Percentiles rank a stretch among this genome's conserved stretches.
These are phyloP conservation scores for Siniperca scherzeri DNA, from an alignment of 2,797 vertebrate species.

Conservation along the genomic window DNA sequence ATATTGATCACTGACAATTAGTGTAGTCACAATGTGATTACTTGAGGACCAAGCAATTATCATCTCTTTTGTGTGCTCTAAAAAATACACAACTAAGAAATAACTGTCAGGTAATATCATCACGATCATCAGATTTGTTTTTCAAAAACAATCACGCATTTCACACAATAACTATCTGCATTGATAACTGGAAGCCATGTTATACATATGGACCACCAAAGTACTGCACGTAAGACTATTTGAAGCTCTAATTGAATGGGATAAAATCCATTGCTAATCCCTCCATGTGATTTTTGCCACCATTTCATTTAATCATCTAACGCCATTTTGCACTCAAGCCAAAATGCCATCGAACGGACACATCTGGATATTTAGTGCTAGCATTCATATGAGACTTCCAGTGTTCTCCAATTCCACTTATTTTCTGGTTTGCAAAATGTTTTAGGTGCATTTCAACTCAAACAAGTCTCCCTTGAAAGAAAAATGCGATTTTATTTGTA, in stretches of 20 bases:
- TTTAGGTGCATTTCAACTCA: background rate
- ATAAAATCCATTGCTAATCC: conserved; percentile 15
- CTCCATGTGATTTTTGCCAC: conserved; percentile 15
- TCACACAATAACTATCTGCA: conserved; percentile 41
- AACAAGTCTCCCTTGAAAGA: background rate
- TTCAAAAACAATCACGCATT: conserved; percentile 47
- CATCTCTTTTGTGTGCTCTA: conserved; percentile 43
- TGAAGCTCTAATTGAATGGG: conserved; percentile 17
- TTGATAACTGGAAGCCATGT: conserved; percentile 35
- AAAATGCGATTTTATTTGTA: background rate
- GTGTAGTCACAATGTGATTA: conserved; percentile 54
- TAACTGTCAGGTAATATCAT: conserved; percentile 47
- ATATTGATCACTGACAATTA: conserved; percentile 67
- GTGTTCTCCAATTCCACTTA: conserved; percentile 6
- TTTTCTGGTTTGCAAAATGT: conserved; percentile 10
- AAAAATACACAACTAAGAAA: conserved; percentile 55
- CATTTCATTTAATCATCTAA: conserved; percentile 10
- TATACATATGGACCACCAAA: conserved; percentile 26
- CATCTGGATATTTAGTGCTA: conserved; percentile 20
- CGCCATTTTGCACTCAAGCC: conserved; percentile 9
- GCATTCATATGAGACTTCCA: conserved; percentile 12
- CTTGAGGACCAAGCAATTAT: conserved; percentile 44
- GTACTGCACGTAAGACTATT: conserved; percentile 18
- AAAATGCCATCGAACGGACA: conserved; percentile 9
- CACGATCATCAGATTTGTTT: conserved; percentile 33